Evolutionary conservation across 2,888 invertebrate species (phyloP).

Genomic region (Caenorhabditis zanzibari): DNA sequence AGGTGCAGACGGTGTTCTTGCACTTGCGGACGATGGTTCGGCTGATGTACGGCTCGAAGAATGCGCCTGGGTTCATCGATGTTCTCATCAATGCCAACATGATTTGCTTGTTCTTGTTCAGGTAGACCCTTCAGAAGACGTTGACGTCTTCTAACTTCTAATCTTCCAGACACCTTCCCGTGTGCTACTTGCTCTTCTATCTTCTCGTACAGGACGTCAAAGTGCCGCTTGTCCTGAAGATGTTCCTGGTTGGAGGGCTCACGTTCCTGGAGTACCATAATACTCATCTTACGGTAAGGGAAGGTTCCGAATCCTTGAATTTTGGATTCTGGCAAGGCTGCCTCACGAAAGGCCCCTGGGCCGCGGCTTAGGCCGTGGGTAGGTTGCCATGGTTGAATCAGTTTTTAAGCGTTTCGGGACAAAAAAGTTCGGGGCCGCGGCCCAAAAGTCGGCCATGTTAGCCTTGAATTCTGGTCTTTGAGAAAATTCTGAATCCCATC

Average conservation of each 20-base stretch:
- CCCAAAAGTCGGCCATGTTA: too few species aligned
- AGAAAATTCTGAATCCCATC: constrained; percentile 10
- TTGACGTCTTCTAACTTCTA: not conserved
- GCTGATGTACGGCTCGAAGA: constrained; percentile 63
- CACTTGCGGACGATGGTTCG: constrained; percentile 75
- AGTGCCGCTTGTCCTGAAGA: constrained; percentile 69
- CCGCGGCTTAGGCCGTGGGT: too few species aligned
- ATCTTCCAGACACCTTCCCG: constrained; percentile 72
- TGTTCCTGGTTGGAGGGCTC: constrained; percentile 71
- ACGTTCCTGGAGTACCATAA: constrained; percentile 76
- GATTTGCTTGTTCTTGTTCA: constrained; percentile 72
- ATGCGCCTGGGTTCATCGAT: constrained; percentile 63
- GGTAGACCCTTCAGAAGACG: constrained; percentile 31
- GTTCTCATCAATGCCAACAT: constrained; percentile 73
- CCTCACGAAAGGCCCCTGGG: too few species aligned
- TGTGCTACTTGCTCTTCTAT: constrained; percentile 73
- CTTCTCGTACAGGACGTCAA: constrained; percentile 69
- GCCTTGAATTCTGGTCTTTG: too few species aligned
- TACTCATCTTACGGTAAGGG: constrained; percentile 74
- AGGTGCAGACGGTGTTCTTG: constrained; percentile 76
- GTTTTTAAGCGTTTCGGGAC: too few species aligned
- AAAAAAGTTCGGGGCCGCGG: too few species aligned
- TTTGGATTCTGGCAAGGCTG: not conserved
- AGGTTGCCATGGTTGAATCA: too few species aligned
- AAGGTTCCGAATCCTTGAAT: too few species aligned